phyloP scores from a whole-genome alignment of 2,113 vertebrate genomes.

The Neopipo cinnamomea region DNA sequence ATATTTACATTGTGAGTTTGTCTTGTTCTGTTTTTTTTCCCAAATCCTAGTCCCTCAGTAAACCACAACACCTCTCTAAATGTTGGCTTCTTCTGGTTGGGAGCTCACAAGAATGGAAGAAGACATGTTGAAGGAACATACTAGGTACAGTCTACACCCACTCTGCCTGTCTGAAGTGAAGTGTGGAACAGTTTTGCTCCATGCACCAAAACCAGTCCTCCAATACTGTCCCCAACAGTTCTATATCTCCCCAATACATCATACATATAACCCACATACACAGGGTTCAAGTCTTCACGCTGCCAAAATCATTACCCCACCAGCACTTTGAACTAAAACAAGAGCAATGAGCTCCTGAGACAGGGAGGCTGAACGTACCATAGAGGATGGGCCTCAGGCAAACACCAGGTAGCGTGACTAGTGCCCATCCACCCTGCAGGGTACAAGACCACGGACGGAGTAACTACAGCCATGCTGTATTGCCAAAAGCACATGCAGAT shows the following conservation, averaged over 20 bases:
- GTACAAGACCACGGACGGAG: neutral
- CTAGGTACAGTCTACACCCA: neutral
- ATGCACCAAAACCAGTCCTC: neutral
- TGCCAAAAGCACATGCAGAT: neutral
- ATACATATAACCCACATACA: neutral
- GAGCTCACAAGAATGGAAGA: neutral
- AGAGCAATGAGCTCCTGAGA: neutral
- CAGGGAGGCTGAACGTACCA: fast-evolving
- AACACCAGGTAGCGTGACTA: neutral
- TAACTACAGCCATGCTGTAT: neutral
- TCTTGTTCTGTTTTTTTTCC: neutral
- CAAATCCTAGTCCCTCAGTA: neutral
- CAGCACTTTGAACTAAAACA: neutral
- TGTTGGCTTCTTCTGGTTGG: neutral
- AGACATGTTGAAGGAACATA: neutral
- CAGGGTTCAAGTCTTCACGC: fast-evolving
- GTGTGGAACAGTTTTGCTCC: neutral
- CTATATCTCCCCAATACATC: fast-evolving
- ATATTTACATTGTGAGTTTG: neutral
- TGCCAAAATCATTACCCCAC: neutral
- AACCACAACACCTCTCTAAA: neutral
- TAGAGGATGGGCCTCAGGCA: neutral
- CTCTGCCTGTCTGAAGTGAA: neutral
- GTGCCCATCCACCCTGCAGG: neutral
- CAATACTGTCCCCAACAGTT: neutral